Conservation (phyloP, 1,140 invertebrate species). For the Forficula auricularia region DNA sequence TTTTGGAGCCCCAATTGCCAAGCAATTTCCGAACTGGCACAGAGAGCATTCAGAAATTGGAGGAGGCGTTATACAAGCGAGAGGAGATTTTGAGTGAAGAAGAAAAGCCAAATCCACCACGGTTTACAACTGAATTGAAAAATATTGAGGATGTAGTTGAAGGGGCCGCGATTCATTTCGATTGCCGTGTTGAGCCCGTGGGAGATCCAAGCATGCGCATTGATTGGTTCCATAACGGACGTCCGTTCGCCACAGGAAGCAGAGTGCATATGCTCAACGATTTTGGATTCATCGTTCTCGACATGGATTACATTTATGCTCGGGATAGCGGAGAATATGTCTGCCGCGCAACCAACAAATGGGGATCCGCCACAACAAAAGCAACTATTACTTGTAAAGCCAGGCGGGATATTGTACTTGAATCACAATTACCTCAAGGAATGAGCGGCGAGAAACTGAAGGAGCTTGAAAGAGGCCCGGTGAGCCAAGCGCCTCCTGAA, state of each 20-base stretch:
- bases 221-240: conserved; percentile 87
- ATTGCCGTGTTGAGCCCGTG: conserved; percentile 73
- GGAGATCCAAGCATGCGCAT: conserved; percentile 75
- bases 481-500: conserved; percentile 42
- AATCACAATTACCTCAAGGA: conserved; percentile 79
- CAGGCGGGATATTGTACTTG: conserved; percentile 75
- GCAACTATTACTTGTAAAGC: conserved; percentile 67
- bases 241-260: conserved; percentile 71
- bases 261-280: conserved; percentile 81
- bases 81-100: conserved; percentile 67
- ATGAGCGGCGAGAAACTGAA: conserved; percentile 84
- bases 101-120: conserved; percentile 67
- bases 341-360: conserved; percentile 69
- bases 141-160: conserved; percentile 68
- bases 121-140: conserved; percentile 65
- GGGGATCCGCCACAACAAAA: conserved; percentile 65
- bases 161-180: conserved; percentile 75
- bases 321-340: conserved; percentile 74
- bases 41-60: conserved; percentile 74
- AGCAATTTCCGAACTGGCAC: conserved; percentile 69
- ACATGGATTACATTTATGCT: conserved; percentile 70
- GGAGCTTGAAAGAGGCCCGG: conserved; percentile 72
- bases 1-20: conserved; percentile 78
- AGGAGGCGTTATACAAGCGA: conserved; percentile 72
- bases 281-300: conserved; percentile 78